Conservation (phyloP, 2,113 vertebrate species). For the Eurystomus gularis region DNA sequence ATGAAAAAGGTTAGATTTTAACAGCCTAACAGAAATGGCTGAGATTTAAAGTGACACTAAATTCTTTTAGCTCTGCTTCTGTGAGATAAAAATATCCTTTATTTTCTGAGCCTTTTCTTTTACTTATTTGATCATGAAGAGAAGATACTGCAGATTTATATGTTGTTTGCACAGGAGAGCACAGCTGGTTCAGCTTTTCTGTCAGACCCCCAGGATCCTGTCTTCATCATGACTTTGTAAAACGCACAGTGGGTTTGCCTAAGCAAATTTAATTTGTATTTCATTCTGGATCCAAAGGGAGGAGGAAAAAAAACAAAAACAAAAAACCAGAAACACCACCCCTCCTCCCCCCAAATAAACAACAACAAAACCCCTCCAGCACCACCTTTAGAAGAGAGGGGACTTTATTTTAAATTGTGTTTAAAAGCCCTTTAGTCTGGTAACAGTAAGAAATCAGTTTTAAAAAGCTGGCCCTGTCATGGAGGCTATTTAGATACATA, state of each 20-base stretch:
- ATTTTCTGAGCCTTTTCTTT: slow-evolving; percentile 31
- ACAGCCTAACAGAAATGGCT: neutral
- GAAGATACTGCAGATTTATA: slow-evolving; percentile 37
- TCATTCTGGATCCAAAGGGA: neutral
- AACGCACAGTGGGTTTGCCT: neutral
- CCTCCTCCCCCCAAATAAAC: too few relatives aligned
- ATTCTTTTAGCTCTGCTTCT: neutral
- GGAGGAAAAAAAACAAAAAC: neutral
- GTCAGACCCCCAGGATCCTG: slow-evolving; percentile 20
- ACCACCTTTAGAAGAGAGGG: neutral
- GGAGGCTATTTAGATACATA: neutral
- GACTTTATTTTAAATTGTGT: neutral
- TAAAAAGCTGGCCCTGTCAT: neutral
- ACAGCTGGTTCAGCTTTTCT: slow-evolving; percentile 52
- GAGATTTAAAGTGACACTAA: neutral
- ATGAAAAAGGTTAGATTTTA: neutral
- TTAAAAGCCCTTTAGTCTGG: neutral
- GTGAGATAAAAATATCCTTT: slow-evolving; percentile 17
- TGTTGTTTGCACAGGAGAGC: slow-evolving; percentile 19
- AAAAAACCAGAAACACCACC: neutral
- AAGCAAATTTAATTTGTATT: slow-evolving; percentile 6
- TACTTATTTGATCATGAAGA: slow-evolving; percentile 6
- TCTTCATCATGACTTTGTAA: neutral
- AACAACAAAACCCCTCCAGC: neutral
- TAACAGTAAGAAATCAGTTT: neutral